phyloP scores from a whole-genome alignment of 2,113 vertebrate genomes.

The Callopanchax toddi region DNA sequence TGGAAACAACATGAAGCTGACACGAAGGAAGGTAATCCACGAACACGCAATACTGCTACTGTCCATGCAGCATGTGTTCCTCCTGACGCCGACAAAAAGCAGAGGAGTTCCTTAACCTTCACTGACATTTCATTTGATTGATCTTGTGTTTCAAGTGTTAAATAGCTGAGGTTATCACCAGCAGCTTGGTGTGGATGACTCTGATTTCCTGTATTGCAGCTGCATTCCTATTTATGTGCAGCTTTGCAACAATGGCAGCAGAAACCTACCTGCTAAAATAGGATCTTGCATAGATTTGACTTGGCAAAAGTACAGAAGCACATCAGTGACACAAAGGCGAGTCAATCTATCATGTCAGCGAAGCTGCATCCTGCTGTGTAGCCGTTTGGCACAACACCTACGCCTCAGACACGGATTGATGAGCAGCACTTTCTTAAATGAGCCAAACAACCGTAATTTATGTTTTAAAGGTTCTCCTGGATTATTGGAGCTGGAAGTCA shows the following conservation, averaged over 20 bases:
- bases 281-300: conserved; percentile 43
- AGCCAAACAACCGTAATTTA: conserved; percentile 28
- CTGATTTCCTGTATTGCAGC: conserved; percentile 51
- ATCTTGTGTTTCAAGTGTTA: conserved; percentile 40
- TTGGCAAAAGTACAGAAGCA: conserved; percentile 14
- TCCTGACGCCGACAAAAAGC: conserved; percentile 56
- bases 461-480: conserved; percentile 3
- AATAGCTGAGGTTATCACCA: conserved; percentile 31
- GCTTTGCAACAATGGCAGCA: conserved; percentile 11
- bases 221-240: conserved; percentile 10
- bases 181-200: conserved; percentile 30
- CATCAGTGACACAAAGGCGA: conserved; percentile 27
- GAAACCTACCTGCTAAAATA: conserved; percentile 35
- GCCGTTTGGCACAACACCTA: conserved; percentile 21
- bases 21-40: conserved; percentile 82
- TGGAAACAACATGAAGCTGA: conserved; percentile 69
- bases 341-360: conserved; percentile 31
- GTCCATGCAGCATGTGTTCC: conserved; percentile 45
- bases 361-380: conserved; percentile 37
- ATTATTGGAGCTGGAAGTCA: conserved; percentile 10
- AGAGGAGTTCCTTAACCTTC: conserved; percentile 27
- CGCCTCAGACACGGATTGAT: conserved; percentile 44
- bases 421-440: conserved; percentile 5
- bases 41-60: conserved; percentile 69
- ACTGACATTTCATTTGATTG: conserved; percentile 55